A percentile compares a stretch with the other conserved stretches of the same genome.
Conservation (phyloP, 2,888 invertebrate genomes). For the Cephus nigrinus region DNA sequence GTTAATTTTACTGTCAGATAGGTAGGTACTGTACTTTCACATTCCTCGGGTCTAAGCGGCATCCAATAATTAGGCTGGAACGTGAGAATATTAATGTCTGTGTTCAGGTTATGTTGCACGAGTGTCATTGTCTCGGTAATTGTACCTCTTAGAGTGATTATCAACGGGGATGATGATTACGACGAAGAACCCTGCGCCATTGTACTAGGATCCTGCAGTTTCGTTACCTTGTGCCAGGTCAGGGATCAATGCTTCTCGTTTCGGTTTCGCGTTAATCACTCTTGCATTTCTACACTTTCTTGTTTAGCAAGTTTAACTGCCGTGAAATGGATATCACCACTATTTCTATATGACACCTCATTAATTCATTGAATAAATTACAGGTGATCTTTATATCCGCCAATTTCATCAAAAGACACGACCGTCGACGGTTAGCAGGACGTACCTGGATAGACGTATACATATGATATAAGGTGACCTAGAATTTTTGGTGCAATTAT, state of each 20-base stretch:
- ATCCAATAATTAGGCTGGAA: slow-evolving; percentile 56
- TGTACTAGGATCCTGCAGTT: background rate
- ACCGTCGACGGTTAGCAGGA: background rate
- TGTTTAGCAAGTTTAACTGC: background rate
- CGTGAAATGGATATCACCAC: background rate
- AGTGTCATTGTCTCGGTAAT: slow-evolving; percentile 58
- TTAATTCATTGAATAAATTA: background rate
- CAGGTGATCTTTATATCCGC: background rate
- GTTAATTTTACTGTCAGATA: background rate
- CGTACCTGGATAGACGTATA: no score
- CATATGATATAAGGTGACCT: no score
- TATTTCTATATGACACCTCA: background rate
- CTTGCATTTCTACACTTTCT: background rate
- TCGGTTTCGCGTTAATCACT: background rate
- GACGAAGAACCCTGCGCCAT: slow-evolving; percentile 25
- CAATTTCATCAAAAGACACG: background rate
- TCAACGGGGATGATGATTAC: slow-evolving; percentile 49
- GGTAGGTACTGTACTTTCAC: slow-evolving; percentile 45
- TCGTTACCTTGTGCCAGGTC: slow-evolving; percentile 25
- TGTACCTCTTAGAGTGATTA: slow-evolving; percentile 44
- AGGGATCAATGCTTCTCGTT: slow-evolving; percentile 22
- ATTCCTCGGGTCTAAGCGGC: slow-evolving; percentile 32
- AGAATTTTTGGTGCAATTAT: no score
- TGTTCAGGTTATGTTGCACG: slow-evolving; percentile 47
- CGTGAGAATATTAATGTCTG: slow-evolving; percentile 54